Evolutionary conservation across 2,113 vertebrate genomes (phyloP), one percentile per base, ranked within the genome.

Genomic region (Acrocephalus kingi): DNA sequence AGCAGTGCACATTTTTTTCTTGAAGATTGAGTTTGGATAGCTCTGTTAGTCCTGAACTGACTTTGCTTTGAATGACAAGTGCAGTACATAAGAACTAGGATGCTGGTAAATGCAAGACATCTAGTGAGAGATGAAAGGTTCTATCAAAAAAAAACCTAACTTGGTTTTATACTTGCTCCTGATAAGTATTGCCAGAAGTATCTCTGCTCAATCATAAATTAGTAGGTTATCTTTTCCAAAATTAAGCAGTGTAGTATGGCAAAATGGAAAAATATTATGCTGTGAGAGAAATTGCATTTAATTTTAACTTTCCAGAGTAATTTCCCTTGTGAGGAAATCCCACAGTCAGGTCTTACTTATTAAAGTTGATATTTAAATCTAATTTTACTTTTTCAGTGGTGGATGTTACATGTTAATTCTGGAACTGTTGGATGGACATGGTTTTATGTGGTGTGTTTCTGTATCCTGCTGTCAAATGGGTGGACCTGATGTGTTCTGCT

Each of bases 381-480:
- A 84, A 4, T 8, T 88, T 91, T 82, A 8, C 10, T 72, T 92
- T 82, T 82, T 63, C 61, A 20, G 0, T 68, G 13, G 39, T 51
- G n/a, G 18, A 46, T 55, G 5, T 54, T 63, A 9, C 1, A 7
- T 71, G 25, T 67, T 87, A 1, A 0, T 80, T 76, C 30, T 71
- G n/a, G 28, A 59, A 19, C 49, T 64, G 0, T 23, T 61, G 54
- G 8, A 54, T 74, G 48, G 35, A 33, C 0, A 0, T 41, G 11
- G 8, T 39, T 91, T 84, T 58, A 66, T 69, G 31, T 78, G 39
- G 5, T 0, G 0, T 43, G 6, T 54, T 87, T 61, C 43, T 67
- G 17, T 43, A 59, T 22, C 19, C 46, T 41, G 14, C 8, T 4
- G 3, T 30, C 71, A 41, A 77, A 41, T 61, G 15, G 13, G 25